Evolutionary conservation across 1,140 invertebrate genomes (phyloP).

Genomic region (Oreohelix idahoensis): DNA sequence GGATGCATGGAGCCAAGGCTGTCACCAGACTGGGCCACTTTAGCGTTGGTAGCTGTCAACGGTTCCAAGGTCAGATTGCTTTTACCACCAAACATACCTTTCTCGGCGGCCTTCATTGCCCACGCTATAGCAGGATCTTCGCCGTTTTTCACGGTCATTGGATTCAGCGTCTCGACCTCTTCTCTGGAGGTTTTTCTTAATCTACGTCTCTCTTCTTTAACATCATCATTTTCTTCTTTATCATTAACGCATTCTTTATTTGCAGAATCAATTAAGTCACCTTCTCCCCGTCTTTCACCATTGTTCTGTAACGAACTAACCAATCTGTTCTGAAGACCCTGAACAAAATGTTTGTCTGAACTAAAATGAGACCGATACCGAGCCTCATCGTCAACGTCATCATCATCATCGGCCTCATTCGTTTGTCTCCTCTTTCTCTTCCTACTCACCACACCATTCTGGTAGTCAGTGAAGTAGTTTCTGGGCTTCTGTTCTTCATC

Average conservation of each 20-base stretch:
- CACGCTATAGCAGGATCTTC: neutral
- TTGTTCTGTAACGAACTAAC: neutral
- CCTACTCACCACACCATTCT: neutral
- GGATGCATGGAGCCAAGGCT: slow-evolving; percentile 79
- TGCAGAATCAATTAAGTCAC: neutral
- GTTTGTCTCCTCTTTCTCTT: neutral
- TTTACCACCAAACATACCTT: slow-evolving; percentile 25
- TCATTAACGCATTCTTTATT: neutral
- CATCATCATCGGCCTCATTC: neutral
- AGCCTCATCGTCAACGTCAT: neutral
- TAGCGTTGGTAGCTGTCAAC: slow-evolving; percentile 93
- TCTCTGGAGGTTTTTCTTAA: slow-evolving; percentile 39
- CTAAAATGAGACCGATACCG: neutral
- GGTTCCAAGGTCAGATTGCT: slow-evolving; percentile 87
- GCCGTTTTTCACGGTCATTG: neutral
- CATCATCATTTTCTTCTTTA: neutral
- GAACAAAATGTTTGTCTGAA: slow-evolving; percentile 6
- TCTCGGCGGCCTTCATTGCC: slow-evolving; percentile 10
- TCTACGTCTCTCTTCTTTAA: slow-evolving; percentile 31
- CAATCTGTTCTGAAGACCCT: slow-evolving; percentile 4
- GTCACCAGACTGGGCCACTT: slow-evolving; percentile 87
- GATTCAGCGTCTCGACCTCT: neutral
- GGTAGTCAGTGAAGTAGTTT: neutral
- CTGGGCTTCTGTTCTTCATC: neutral
- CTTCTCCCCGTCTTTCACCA: neutral